Conservation (phyloP, 2,888 invertebrate species). For the Diachrysia chrysitis region DNA sequence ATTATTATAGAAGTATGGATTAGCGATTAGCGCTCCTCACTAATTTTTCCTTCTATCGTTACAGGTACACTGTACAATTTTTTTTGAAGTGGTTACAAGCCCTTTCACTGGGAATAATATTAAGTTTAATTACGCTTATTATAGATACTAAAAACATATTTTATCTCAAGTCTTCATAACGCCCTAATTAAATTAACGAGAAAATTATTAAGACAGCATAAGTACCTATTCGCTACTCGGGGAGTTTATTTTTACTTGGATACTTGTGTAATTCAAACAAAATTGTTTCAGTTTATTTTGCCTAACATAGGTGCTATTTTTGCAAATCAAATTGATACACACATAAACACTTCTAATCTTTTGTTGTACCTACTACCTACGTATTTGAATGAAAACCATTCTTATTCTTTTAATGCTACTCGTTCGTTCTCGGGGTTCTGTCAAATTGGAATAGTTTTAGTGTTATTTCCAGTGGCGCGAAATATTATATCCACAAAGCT, state of each 20-base stretch:
- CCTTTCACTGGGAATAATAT: constrained; percentile 35
- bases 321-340: background rate
- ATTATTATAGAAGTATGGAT: too few species aligned
- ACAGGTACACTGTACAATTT: background rate
- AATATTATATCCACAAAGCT: too few species aligned
- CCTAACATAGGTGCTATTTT: too few species aligned
- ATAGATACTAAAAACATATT: constrained; percentile 20
- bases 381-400: too few species aligned
- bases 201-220: background rate
- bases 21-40: too few species aligned
- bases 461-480: too few species aligned
- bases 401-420: too few species aligned
- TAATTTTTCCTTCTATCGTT: constrained; percentile 24
- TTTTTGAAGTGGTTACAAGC: constrained; percentile 20
- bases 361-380: too few species aligned
- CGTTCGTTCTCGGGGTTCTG: too few species aligned
- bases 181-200: constrained; percentile 15
- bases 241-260: background rate
- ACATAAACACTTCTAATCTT: too few species aligned
- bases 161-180: constrained; percentile 14
- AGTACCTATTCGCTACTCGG: background rate
- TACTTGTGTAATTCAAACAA: background rate
- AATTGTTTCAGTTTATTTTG: background rate
- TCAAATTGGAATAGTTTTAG: too few species aligned
- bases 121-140: constrained; percentile 30